Percentiles rank a stretch among this genome's conserved stretches.
Evolutionary conservation across 2,113 vertebrate species (phyloP).

Genomic region (Cyprinus carpio): DNA sequence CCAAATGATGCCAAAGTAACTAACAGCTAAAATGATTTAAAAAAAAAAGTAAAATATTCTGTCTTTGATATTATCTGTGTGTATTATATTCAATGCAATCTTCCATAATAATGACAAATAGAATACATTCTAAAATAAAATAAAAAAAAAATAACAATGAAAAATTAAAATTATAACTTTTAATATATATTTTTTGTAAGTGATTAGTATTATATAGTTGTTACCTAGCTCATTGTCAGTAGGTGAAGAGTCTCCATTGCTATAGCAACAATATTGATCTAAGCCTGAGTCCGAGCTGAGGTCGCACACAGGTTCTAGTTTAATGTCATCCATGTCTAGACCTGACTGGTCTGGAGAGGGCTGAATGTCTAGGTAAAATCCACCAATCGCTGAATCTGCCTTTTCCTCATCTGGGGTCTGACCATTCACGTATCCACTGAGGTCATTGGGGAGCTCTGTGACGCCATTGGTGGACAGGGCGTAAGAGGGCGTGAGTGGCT

Average conservation of each 20-base stretch:
- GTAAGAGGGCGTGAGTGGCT: constrained; percentile 86
- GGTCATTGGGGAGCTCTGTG: constrained; percentile 87
- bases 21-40: background rate
- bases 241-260: constrained; percentile 85
- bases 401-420: constrained; percentile 86
- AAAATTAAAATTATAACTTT: background rate
- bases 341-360: constrained; percentile 95
- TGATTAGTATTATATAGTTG: background rate
- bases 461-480: constrained; percentile 84
- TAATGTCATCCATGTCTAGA: constrained; percentile 92
- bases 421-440: constrained; percentile 84
- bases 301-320: constrained; percentile 91
- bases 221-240: constrained; percentile 87
- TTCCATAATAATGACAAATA: background rate
- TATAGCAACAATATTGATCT: constrained; percentile 91
- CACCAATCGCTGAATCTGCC: constrained; percentile 85
- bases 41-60: background rate
- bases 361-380: constrained; percentile 93
- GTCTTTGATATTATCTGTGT: background rate
- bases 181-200: background rate
- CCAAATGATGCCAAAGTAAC: constrained; percentile 9
- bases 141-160: background rate
- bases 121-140: background rate
- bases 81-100: background rate
- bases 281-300: constrained; percentile 83